Evolutionary conservation across 2,888 invertebrate genomes (phyloP).

Genomic region (Pogonocherus hispidulus): DNA sequence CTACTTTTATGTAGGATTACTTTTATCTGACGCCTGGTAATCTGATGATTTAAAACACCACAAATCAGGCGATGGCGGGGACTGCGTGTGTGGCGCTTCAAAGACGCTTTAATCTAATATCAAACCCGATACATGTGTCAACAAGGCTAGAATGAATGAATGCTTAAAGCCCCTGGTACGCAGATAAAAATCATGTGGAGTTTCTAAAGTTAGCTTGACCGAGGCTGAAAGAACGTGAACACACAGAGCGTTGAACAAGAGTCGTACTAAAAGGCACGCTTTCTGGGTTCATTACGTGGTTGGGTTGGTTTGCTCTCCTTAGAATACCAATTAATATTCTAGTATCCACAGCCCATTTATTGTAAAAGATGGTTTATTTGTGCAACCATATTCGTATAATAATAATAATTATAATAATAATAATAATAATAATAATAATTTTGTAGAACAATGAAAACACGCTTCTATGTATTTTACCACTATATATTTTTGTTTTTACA

Average conservation of each 20-base stretch:
- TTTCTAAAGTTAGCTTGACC: conserved; percentile 6
- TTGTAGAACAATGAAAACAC: too few relatives aligned
- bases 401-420: too few relatives aligned
- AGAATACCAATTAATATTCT: not conserved
- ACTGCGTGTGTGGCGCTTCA: conserved; percentile 20
- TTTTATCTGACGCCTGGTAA: conserved; percentile 26
- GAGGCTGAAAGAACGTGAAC: not conserved
- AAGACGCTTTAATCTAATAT: conserved; percentile 25
- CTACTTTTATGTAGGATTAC: conserved; percentile 11
- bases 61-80: conserved; percentile 14
- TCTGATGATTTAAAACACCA: conserved; percentile 27
- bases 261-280: not conserved
- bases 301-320: not conserved
- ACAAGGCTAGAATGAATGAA: conserved; percentile 12
- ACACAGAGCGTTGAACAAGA: not conserved
- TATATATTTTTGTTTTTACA: too few relatives aligned
- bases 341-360: too few relatives aligned
- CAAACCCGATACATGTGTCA: conserved; percentile 25
- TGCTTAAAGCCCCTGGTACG: conserved; percentile 9
- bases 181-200: conserved; percentile 22
- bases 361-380: too few relatives aligned
- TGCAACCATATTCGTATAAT: too few relatives aligned
- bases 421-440: too few relatives aligned
- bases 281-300: not conserved
- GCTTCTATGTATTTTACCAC: too few relatives aligned